Percentiles rank a stretch among this genome's conserved stretches.
Conservation (phyloP, 2,888 invertebrate species). For the Conchocele bisecta region DNA sequence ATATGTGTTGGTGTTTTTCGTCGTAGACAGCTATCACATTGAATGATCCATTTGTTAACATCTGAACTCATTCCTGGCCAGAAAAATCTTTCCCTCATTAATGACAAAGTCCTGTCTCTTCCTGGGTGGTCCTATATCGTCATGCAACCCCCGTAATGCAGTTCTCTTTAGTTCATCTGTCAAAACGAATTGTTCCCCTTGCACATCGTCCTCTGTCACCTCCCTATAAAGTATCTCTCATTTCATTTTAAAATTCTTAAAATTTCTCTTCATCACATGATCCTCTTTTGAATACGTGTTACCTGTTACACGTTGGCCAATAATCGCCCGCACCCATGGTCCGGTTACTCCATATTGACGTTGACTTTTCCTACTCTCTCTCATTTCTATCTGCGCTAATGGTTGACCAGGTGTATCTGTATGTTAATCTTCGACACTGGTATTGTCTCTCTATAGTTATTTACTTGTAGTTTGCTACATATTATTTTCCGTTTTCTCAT, state of each 20-base stretch:
- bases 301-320: too few species aligned
- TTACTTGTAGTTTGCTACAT: not conserved
- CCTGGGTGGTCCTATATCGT: not conserved
- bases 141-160: conserved; percentile 10
- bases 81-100: not conserved
- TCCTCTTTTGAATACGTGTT: conserved; percentile 18
- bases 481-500: too few species aligned
- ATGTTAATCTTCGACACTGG: not conserved
- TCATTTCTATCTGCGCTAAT: not conserved
- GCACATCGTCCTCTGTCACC: not conserved
- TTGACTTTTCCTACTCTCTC: not conserved
- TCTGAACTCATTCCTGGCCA: too few species aligned
- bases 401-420: not conserved
- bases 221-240: conserved; percentile 17
- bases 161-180: conserved; percentile 14
- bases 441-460: not conserved
- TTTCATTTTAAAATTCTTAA: conserved; percentile 11
- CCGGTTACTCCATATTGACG: not conserved
- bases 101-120: not conserved
- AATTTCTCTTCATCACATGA: conserved; percentile 8
- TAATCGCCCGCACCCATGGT: too few species aligned
- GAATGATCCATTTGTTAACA: not conserved
- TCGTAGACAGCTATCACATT: conserved; percentile 9
- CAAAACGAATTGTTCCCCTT: conserved; percentile 5
- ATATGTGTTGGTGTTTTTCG: conserved; percentile 7